Percentiles rank a stretch among this genome's conserved stretches.
Conservation (phyloP, 2,888 invertebrate species). For the Notodonta ziczac region DNA sequence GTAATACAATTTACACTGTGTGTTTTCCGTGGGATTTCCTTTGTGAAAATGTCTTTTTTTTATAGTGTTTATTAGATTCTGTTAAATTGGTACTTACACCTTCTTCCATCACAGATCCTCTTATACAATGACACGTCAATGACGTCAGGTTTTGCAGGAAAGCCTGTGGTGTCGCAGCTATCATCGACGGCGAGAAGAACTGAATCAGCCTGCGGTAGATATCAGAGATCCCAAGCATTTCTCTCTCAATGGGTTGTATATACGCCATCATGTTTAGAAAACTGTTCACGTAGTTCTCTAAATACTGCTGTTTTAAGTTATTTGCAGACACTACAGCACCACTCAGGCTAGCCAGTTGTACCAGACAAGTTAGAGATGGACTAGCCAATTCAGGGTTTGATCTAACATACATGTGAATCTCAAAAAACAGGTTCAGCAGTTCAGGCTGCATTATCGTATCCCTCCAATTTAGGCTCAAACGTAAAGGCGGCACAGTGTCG, state of each 20-base stretch:
- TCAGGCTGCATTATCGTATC: conserved; percentile 90
- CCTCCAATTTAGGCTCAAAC: conserved; percentile 88
- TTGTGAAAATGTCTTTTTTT: background rate
- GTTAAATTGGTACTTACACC: conserved; percentile 57
- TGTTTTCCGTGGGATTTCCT: too few species aligned
- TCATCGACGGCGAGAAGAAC: conserved; percentile 73
- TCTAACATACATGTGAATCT: conserved; percentile 92
- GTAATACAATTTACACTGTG: too few species aligned
- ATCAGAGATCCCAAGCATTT: conserved; percentile 77
- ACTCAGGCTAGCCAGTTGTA: conserved; percentile 87
- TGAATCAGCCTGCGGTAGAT: conserved; percentile 76
- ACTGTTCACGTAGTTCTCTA: conserved; percentile 75
- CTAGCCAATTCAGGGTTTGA: conserved; percentile 89
- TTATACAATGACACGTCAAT: conserved; percentile 74
- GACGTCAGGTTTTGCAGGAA: conserved; percentile 75
- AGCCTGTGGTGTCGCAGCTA: conserved; percentile 68
- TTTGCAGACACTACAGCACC: conserved; percentile 67
- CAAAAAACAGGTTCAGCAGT: conserved; percentile 91
- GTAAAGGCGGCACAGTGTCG: conserved; percentile 86
- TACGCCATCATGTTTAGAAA: conserved; percentile 75
- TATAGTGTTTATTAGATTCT: background rate
- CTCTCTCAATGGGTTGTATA: conserved; percentile 72
- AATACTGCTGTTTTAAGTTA: conserved; percentile 72
- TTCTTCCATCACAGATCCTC: conserved; percentile 76
- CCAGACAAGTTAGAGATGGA: conserved; percentile 92